Base-by-base conservation (phyloP, 2,113 vertebrate species). In the Nothoprocta perdicaria region DNA sequence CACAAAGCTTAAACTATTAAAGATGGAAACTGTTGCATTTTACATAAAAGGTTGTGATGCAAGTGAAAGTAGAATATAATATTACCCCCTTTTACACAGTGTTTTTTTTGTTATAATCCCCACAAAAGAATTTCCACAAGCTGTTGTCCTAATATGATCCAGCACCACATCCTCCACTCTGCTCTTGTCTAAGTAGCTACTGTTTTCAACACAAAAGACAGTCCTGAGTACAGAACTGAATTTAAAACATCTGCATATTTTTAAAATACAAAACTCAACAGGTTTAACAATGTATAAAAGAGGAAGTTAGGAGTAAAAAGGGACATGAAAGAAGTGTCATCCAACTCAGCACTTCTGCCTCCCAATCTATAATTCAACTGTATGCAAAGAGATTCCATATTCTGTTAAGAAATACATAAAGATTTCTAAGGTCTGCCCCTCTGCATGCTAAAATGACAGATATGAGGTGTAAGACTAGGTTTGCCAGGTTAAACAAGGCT, bases 401-500 rank as follows among this genome's bases (percentile, higher is more conserved):
- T 69, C 69, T 77, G 46, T 65, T 95, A 77, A 90, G 71, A 91
- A 94, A 82, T 72, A 86, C 55, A 91, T 52, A 90, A 91, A 91
- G 90, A 96, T 86, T 96, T 95, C 92, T 93, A 82, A 95, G 75
- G 75, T 80, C 69, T 88, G 91, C 67, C 53, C 65, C 71, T 96
- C 80, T 90, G 75, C 90, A 88, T 57, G 76, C 76, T 90, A 71
- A 93, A 75, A 82, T 96, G 96, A 96, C 91, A 95, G 92, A 96
- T 93, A 93, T 45, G 71, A 96, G 93, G 93, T 96, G 88, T 79
- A 95, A 97, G 82, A 66, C 89, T 90, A 94, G 80, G 84, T 86
- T 96, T 58, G 67, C 96, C 95, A 97, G 95, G 90, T 95, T 96
- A 95, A 96, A 95, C 80, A 86, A 77, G 76, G 78, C 90, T 95